These are phyloP conservation scores for Yponomeuta cagnagella DNA, from an alignment of 2,888 invertebrate species.

Conservation along the genomic window DNA sequence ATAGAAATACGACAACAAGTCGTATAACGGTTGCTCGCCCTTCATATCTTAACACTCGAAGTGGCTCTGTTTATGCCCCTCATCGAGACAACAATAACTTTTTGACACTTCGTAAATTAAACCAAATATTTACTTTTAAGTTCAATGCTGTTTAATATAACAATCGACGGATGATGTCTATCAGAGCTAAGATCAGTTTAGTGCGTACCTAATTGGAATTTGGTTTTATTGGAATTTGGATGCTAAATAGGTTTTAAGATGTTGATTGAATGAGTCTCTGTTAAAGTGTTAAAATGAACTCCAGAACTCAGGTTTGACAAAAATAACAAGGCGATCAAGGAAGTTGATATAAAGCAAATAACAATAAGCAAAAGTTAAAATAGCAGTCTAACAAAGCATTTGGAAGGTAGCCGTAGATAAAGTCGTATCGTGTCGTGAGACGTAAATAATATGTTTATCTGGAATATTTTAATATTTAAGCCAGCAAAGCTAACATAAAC, in stretches of 20 bases:
- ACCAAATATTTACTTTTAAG: constrained; percentile 43
- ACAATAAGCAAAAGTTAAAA: constrained; percentile 1
- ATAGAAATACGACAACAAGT: constrained; percentile 42
- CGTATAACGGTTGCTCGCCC: constrained; percentile 58
- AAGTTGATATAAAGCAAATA: neutral
- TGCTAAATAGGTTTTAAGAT: too few relatives aligned
- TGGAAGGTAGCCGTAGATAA: constrained; percentile 30
- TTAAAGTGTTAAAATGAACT: neutral
- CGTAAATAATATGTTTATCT: constrained; percentile 35
- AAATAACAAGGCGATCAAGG: neutral
- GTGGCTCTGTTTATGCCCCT: constrained; percentile 24
- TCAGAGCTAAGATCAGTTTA: neutral
- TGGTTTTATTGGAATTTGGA: neutral
- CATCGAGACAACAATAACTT: constrained; percentile 29
- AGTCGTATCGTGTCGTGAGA: constrained; percentile 30
- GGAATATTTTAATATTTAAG: constrained; percentile 44
- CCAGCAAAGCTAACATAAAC: constrained; percentile 37
- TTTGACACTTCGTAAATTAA: constrained; percentile 40
- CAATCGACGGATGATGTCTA: constrained; percentile 21
- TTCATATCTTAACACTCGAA: constrained; percentile 43
- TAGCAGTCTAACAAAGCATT: neutral
- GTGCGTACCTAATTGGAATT: neutral
- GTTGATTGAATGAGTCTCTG: too few relatives aligned
- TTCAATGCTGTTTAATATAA: constrained; percentile 27
- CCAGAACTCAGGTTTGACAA: neutral